phyloP scores from a whole-genome alignment of 2,888 invertebrate genomes.

The Glyphotaelius pellucidus region DNA sequence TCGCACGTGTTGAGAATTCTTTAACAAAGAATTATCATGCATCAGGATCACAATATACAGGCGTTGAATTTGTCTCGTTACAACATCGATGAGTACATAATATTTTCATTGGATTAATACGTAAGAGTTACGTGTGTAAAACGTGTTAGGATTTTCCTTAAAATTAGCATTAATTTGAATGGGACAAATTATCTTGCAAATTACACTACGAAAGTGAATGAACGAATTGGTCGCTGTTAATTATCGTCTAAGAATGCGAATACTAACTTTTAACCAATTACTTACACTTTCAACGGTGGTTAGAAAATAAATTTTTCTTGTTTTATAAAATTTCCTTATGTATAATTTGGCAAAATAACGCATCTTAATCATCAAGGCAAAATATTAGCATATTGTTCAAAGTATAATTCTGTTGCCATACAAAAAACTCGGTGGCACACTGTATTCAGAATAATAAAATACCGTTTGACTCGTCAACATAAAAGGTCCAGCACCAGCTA shows the following conservation, averaged over 20 bases:
- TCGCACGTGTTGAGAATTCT: neutral
- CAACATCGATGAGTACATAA: neutral
- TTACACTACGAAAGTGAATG: neutral
- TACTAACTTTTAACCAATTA: neutral
- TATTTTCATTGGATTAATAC: constrained; percentile 2
- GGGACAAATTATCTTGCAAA: neutral
- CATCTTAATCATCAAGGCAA: neutral
- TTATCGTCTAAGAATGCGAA: neutral
- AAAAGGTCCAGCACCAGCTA: too few species aligned
- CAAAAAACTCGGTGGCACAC: neutral
- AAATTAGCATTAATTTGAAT: neutral
- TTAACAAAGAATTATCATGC: neutral
- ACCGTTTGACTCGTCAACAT: neutral
- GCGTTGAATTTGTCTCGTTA: neutral
- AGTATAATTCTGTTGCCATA: neutral
- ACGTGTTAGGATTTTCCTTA: neutral
- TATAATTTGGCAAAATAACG: neutral
- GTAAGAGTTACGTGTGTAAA: neutral
- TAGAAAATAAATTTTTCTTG: neutral
- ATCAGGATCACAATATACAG: neutral
- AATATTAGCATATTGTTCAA: neutral
- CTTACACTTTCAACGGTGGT: neutral
- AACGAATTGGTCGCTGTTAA: neutral
- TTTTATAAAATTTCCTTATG: neutral
- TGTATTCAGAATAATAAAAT: neutral